Evolutionary conservation across 2,888 invertebrate genomes (phyloP), one percentile per base, ranked within the genome.

Genomic region (Enchytraeus crypticus): DNA sequence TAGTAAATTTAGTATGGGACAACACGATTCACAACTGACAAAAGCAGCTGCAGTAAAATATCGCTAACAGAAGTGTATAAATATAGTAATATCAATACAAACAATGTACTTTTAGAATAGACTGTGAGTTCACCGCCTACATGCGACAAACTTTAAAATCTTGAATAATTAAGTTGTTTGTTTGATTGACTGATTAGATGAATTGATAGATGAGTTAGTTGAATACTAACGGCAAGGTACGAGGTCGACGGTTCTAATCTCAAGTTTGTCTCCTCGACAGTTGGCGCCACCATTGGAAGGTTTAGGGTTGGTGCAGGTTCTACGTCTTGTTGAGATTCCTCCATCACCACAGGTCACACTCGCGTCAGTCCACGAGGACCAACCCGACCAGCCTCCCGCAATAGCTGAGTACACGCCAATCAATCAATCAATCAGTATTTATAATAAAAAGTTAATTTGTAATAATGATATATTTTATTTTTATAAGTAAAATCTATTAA

Each of bases 341-440:
- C 61, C 63, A 14, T 51, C 54, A 11, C 62, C 64, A 46, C 66
- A 66, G 4, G 64, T 63, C 38, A 59, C 61, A n/a, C 60, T 33
- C 43, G 60, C 55, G 30, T 30, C 51, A 18, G 53, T 49, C 63
- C 62, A 64, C n/a, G 51, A 47, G 5, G 27, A 27, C 64, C 66
- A 66, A 18, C 49, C 49, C 8, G 51, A 49, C 66, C 66, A 66
- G 4, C 53, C 59, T 29, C 66, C 66, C 27, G 56, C 32, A 21
- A 61, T n/a, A 18, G 61, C 61, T 61, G 46, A 3, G 38, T 33
- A 29, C 4, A 27, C 14, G 5, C 21, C 14, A n/a, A 38, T 23
- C 43, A 38, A 14, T 38, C 11, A 38, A 14, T 14, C 11, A 14
- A 14, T 38, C 14, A 38, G 14, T 14, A 11, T 11, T 14, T 11